Conservation (phyloP, 2,888 invertebrate genomes). For the Achlya flavicornis region DNA sequence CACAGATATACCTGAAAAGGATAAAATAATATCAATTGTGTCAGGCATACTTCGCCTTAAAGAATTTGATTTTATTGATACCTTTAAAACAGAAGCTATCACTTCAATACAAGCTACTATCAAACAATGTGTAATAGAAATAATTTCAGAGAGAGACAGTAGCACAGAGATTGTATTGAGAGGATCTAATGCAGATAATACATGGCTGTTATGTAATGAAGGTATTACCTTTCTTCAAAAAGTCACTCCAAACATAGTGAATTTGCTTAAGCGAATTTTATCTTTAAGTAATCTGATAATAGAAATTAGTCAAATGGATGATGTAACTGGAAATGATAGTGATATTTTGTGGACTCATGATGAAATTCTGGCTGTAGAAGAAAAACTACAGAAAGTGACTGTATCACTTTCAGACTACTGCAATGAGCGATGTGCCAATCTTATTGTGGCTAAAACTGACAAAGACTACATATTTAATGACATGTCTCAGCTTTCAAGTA, state of each 20-base stretch:
- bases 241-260: conserved; percentile 86
- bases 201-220: conserved; percentile 85
- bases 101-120: conserved; percentile 94
- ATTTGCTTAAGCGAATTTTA: conserved; percentile 89
- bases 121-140: conserved; percentile 94
- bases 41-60: conserved; percentile 95
- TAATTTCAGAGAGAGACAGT: conserved; percentile 75
- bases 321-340: conserved; percentile 83
- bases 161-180: conserved; percentile 74
- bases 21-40: conserved; percentile 93
- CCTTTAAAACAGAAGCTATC: conserved; percentile 94
- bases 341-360: conserved; percentile 88
- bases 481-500: conserved; percentile 88
- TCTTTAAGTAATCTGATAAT: conserved; percentile 90
- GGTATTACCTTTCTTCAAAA: conserved; percentile 88
- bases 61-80: conserved; percentile 94
- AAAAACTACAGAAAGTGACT: conserved; percentile 90
- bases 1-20: conserved; percentile 89
- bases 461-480: conserved; percentile 89
- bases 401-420: conserved; percentile 95
- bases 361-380: conserved; percentile 87
- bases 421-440: conserved; percentile 95
- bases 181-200: conserved; percentile 72
- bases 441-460: conserved; percentile 90
- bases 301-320: conserved; percentile 87